Evolutionary conservation across 2,888 invertebrate genomes (phyloP), one percentile per base, ranked within the genome.

Genomic region (Phrixothrix hirtus): DNA sequence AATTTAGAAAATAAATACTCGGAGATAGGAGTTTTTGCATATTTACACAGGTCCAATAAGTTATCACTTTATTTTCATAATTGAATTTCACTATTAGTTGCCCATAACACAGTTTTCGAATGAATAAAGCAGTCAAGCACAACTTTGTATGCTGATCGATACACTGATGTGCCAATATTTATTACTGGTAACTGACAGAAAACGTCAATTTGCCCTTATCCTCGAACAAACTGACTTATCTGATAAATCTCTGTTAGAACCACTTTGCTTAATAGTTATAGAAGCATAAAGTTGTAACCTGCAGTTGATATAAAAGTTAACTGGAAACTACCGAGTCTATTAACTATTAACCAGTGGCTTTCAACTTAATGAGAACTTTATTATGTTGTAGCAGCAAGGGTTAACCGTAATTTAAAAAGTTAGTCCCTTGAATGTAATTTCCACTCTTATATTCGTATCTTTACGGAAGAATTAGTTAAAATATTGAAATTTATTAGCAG

Each of bases 401-500:
- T n/a, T n/a, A n/a, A n/a, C n/a, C n/a, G n/a, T n/a, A n/a, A n/a
- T n/a, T n/a, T n/a, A n/a, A n/a, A n/a, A n/a, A n/a, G 21, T 21
- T 21, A 21, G 21, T 21, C 7, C 21, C 7, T 21, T 7, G 7
- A 21, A 21, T 21, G 7, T 21, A 21, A 21, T 21, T 21, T 21
- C 3, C 21, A 3, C 21, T 7, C 21, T n/a, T n/a, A n/a, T n/a
- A n/a, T n/a, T n/a, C n/a, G n/a, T n/a, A n/a, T n/a, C n/a, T n/a
- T n/a, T n/a, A 14, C 26, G 14, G 30, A 41, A 41, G 30, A 41
- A 30, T 17, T 17, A 29, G 30, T 30, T 12, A 30, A 29, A 30
- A 10, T 29, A 30, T 27, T 10, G 29, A 29, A 30, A 41, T 41
- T 41, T 41, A 41, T 41, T 41, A 41, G 30, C 16, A 41, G 41